Conservation (phyloP, 2,888 invertebrate species). For the Stenolophus ochropezus region DNA sequence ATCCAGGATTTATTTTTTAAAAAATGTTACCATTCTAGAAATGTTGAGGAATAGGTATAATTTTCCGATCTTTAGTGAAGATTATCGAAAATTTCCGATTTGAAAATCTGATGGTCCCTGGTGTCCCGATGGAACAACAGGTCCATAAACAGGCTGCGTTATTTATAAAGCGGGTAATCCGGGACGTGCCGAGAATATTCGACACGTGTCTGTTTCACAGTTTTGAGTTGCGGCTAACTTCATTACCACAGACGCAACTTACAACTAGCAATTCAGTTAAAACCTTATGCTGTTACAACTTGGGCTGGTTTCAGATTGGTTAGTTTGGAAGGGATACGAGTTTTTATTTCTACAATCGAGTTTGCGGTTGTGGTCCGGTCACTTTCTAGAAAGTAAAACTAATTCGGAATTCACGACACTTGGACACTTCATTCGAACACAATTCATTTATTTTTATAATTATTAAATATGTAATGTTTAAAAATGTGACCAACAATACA, state of each 20-base stretch:
- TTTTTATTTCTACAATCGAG: not conserved
- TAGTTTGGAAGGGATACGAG: not conserved
- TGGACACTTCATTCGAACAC: too few species aligned
- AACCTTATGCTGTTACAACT: conserved; percentile 17
- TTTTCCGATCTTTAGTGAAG: not conserved
- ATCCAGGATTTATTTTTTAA: too few species aligned
- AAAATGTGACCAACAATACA: too few species aligned
- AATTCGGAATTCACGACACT: too few species aligned
- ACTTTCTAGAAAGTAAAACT: not conserved
- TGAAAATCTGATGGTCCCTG: not conserved
- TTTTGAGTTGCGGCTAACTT: conserved; percentile 1
- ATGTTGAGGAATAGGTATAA: too few species aligned
- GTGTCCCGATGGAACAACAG: not conserved
- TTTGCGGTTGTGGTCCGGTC: not conserved
- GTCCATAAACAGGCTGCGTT: conserved; percentile 20
- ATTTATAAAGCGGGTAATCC: conserved; percentile 25
- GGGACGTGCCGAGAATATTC: conserved; percentile 11
- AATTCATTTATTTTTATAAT: too few species aligned
- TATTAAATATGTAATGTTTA: too few species aligned
- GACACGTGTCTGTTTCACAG: conserved; percentile 18
- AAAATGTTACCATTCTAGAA: too few species aligned
- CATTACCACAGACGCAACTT: not conserved
- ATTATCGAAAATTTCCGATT: not conserved
- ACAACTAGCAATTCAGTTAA: conserved; percentile 2
- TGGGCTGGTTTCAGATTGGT: not conserved